phyloP scores from a whole-genome alignment of 2,797 vertebrate genomes.

The Sebastes hopkinsi region DNA sequence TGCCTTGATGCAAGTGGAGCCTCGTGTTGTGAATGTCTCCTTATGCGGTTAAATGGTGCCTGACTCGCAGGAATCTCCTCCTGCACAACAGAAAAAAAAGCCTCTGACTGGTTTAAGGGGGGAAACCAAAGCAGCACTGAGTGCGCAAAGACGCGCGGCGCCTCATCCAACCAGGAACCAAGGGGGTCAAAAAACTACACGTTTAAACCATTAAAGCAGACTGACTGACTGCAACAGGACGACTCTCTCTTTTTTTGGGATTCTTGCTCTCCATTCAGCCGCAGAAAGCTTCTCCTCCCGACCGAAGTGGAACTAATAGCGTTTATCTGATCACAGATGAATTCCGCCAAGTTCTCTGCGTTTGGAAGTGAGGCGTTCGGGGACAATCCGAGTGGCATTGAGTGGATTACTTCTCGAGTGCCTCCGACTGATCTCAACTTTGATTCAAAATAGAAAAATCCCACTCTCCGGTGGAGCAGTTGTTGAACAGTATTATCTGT shows the following conservation, averaged over 20 bases:
- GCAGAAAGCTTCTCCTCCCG: not conserved
- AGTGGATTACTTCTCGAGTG: slow-evolving; percentile 58
- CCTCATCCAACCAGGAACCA: slow-evolving; percentile 70
- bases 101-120: slow-evolving; percentile 62
- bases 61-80: slow-evolving; percentile 75
- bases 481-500: slow-evolving; percentile 31
- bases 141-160: slow-evolving; percentile 70
- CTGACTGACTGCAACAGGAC: slow-evolving; percentile 7
- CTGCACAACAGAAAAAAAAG: slow-evolving; percentile 59
- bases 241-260: not conserved
- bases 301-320: slow-evolving; percentile 25
- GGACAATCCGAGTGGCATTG: slow-evolving; percentile 30
- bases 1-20: slow-evolving; percentile 23
- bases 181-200: slow-evolving; percentile 44
- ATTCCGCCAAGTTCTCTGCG: slow-evolving; percentile 63
- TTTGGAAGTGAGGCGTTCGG: slow-evolving; percentile 51
- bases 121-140: slow-evolving; percentile 59
- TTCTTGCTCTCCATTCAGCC: not conserved
- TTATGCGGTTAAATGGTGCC: slow-evolving; percentile 71
- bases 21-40: slow-evolving; percentile 41
- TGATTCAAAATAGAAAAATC: slow-evolving; percentile 22
- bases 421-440: slow-evolving; percentile 59
- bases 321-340: slow-evolving; percentile 60
- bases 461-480: slow-evolving; percentile 14
- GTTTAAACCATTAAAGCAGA: slow-evolving; percentile 49